Conservation (phyloP, 2,113 vertebrate genomes). For the Nyctereutes procyonoides region DNA sequence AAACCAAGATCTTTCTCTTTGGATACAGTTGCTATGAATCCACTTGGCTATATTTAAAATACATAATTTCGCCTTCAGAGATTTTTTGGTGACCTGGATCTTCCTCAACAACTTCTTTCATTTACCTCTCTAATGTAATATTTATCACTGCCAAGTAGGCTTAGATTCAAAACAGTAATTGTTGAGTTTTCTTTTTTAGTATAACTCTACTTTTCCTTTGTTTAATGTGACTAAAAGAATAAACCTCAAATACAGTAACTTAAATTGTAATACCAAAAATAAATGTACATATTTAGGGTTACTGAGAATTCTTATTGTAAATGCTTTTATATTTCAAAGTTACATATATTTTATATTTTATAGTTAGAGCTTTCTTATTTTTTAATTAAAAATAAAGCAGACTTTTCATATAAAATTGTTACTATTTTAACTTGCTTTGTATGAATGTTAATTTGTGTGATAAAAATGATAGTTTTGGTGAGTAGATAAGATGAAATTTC, state of each 20-base stretch:
- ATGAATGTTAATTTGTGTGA: background rate
- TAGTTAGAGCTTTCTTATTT: background rate
- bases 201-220: conserved; percentile 11
- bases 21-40: conserved; percentile 41
- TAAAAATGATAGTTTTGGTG: conserved; percentile 13
- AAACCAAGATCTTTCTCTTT: conserved; percentile 39
- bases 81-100: background rate
- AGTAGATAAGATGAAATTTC: conserved; percentile 44
- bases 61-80: conserved; percentile 37
- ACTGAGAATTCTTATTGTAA: background rate
- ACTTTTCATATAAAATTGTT: conserved; percentile 36
- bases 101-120: conserved; percentile 45
- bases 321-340: conserved; percentile 33
- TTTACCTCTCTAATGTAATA: conserved; percentile 35
- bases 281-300: background rate
- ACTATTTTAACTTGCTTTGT: conserved; percentile 1
- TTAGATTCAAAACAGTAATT: conserved; percentile 45
- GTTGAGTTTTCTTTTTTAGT: background rate
- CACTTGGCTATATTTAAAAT: conserved; percentile 36
- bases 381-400: conserved; percentile 39
- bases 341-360: conserved; percentile 4
- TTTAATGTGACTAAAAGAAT: conserved; percentile 31
- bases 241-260: background rate
- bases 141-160: conserved; percentile 33
- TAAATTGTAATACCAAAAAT: conserved; percentile 50